Evolutionary conservation across 2,113 vertebrate genomes (phyloP).

Genomic region (Salvator merianae): DNA sequence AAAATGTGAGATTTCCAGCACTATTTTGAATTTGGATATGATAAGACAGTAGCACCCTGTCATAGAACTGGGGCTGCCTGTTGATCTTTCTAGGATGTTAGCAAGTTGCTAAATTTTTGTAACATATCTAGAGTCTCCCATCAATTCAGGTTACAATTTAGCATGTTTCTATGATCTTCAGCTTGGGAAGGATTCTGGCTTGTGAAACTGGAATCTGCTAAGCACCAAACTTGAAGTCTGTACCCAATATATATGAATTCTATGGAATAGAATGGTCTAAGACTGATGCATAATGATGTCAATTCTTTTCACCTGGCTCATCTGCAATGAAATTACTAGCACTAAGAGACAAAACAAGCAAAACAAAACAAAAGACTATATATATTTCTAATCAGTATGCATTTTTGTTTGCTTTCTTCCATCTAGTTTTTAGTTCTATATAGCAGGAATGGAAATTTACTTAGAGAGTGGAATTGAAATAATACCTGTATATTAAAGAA

Average conservation of each 20-base stretch:
- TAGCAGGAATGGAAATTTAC: conserved; percentile 11
- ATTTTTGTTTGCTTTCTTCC: background rate
- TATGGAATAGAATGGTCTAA: background rate
- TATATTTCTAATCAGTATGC: background rate
- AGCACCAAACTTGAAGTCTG: too few relatives aligned
- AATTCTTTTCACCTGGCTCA: background rate
- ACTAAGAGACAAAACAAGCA: too few relatives aligned
- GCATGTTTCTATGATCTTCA: background rate
- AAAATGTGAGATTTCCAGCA: too few relatives aligned
- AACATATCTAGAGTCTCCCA: too few relatives aligned
- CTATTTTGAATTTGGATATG: too few relatives aligned
- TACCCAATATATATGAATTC: background rate
- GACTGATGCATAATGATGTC: background rate
- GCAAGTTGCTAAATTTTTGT: too few relatives aligned
- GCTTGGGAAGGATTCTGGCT: background rate
- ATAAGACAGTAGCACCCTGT: too few relatives aligned
- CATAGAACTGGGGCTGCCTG: too few relatives aligned
- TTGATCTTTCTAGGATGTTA: too few relatives aligned
- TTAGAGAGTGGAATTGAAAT: too few relatives aligned
- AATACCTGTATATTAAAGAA: conserved; percentile 16
- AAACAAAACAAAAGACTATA: too few relatives aligned
- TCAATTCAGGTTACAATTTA: background rate
- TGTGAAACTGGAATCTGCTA: background rate
- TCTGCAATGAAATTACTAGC: background rate
- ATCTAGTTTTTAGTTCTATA: conserved; percentile 2